Base-by-base conservation (phyloP, 1,140 invertebrate genomes). In the Charaxes varanes region DNA sequence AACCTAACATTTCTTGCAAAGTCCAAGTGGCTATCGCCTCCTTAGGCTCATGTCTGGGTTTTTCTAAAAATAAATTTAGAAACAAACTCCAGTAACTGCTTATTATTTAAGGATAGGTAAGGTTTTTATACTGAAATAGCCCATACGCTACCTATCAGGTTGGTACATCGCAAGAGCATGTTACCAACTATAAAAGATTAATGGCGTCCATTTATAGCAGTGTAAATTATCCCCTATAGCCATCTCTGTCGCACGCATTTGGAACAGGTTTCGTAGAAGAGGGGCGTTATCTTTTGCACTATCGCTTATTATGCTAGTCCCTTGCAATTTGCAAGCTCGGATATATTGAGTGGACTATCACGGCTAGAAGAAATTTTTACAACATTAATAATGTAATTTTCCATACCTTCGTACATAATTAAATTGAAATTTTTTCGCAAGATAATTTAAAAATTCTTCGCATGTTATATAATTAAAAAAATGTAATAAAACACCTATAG, bases 141-240 rank as follows among this genome's bases (percentile, higher is more conserved):
- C 24, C 8, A 37, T 40, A 31, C 27, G 24, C 34, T 15, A 23
- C 36, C 22, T 49, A 43, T 49, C 40, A 42, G 26, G 28, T 37
- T 23, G 33, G 11, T 16, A 22, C 24, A 53, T 53, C 27, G 44
- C 50, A 28, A 18, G 37, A 42, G 43, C 49, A 52, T 41, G 42
- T 46, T 50, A 45, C 47, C 7, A 41, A 27, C 34, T 34, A 38
- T 38, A 45, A 45, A 47, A 53, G 44, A 53, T 53, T 53, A 47
- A 53, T 53, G 30, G 50, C 24, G 38, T 23, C 26, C 40, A 45
- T 47, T 53, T 38, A 53, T 31, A 30, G 33, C 44, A 24, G 40
- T 47, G 50, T 53, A 53, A 53, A 47, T 53, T 42, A 52, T 36
- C 11, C 21, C 27, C 18, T 4, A 26, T 11, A 14, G 6, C 27